phyloP scores from a whole-genome alignment of 2,113 vertebrate genomes.

The Turnix velox region DNA sequence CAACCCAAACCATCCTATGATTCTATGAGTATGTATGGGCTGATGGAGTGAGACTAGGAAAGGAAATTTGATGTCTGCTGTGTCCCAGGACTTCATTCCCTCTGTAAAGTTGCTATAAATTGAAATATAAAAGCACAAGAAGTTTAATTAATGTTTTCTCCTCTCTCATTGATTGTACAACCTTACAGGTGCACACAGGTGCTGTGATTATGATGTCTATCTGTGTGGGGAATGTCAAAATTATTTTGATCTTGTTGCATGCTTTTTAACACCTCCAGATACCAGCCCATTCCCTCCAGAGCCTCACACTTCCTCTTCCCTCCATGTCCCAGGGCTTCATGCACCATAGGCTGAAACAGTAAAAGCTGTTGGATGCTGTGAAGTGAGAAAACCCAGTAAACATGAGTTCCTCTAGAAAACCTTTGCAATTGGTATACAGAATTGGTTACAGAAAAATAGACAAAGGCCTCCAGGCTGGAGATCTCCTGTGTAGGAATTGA shows the following conservation, averaged over 20 bases:
- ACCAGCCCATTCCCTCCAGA: background rate
- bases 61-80: background rate
- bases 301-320: background rate
- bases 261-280: background rate
- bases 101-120: background rate
- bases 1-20: too few relatives aligned
- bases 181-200: background rate
- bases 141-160: background rate
- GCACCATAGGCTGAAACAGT: background rate
- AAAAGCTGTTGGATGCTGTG: background rate
- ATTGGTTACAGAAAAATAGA: background rate
- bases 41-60: background rate
- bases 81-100: background rate
- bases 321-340: rapidly evolving
- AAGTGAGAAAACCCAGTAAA: background rate
- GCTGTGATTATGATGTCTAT: background rate
- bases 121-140: background rate
- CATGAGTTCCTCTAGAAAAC: background rate
- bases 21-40: background rate
- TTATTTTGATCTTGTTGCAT: background rate
- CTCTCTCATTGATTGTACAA: background rate
- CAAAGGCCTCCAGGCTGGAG: background rate
- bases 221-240: background rate
- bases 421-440: background rate
- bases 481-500: background rate